Conservation (phyloP, 1,140 invertebrate species). For the Trissolcus basalis region DNA sequence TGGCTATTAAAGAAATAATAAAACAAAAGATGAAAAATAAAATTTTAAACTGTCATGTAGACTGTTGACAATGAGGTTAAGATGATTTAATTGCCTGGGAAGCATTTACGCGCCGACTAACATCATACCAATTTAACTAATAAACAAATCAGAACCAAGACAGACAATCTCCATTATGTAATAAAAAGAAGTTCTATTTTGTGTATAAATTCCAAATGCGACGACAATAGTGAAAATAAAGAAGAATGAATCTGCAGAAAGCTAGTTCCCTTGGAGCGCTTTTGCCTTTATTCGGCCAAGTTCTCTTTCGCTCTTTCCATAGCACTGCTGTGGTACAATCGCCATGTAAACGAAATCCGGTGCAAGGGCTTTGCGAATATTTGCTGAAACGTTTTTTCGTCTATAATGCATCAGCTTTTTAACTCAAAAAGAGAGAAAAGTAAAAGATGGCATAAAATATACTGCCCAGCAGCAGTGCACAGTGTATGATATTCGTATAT, state of each 20-base stretch:
- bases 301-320: conserved; percentile 34
- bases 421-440: conserved; percentile 44
- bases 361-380: conserved; percentile 50
- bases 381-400: conserved; percentile 56
- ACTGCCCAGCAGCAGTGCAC: conserved; percentile 17
- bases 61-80: too few species aligned
- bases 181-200: not conserved
- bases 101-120: too few species aligned
- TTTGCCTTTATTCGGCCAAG: conserved; percentile 44
- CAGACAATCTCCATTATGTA: too few species aligned
- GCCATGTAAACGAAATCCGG: conserved; percentile 57
- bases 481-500: conserved; percentile 49
- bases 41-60: too few species aligned
- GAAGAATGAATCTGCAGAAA: conserved; percentile 47
- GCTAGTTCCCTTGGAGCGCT: conserved; percentile 51
- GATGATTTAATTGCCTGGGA: too few species aligned
- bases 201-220: conserved; percentile 28
- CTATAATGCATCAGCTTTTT: conserved; percentile 55
- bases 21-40: too few species aligned
- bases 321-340: conserved; percentile 45
- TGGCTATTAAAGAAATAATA: too few species aligned
- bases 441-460: conserved; percentile 55
- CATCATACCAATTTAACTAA: too few species aligned
- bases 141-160: too few species aligned
- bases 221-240: conserved; percentile 33